Percentiles rank a stretch among this genome's conserved stretches.
Conservation (phyloP, 92 coral and sea anemone species). For the Montipora capitata region DNA sequence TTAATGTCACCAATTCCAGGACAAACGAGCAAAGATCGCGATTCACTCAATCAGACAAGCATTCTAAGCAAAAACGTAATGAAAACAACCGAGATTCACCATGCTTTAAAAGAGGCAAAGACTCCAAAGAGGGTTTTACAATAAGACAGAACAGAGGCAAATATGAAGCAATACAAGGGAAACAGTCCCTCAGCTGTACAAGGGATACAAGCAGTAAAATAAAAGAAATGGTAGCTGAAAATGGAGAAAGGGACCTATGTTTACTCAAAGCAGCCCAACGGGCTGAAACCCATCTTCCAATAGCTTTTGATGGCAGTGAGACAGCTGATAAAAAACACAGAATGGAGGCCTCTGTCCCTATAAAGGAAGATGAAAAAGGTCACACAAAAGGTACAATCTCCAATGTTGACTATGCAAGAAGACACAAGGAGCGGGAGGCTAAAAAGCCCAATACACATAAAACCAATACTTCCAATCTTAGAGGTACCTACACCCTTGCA, state of each 20-base stretch:
- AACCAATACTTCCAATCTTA: neutral
- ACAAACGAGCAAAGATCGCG: neutral
- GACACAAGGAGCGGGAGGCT: neutral
- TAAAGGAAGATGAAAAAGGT: neutral
- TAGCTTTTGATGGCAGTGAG: too few relatives aligned
- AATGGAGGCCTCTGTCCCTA: too few relatives aligned
- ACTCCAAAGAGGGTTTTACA: neutral
- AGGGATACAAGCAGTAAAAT: neutral
- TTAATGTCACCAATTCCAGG: neutral
- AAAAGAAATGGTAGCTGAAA: neutral
- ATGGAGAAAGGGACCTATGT: neutral
- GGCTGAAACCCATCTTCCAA: too few relatives aligned
- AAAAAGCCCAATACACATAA: neutral
- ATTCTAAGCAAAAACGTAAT: too few relatives aligned
- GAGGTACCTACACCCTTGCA: conserved; percentile 31
- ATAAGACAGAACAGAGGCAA: neutral
- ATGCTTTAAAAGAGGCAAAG: neutral
- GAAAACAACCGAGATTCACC: too few relatives aligned
- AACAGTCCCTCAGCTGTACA: neutral
- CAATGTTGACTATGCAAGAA: neutral
- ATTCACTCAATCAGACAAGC: neutral
- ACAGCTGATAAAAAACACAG: too few relatives aligned
- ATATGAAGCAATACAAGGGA: neutral
- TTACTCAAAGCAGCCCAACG: too few relatives aligned
- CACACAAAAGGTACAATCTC: neutral